Evolutionary conservation across 2,113 vertebrate genomes (phyloP).

Genomic region (Romanogobio albipinnatus): DNA sequence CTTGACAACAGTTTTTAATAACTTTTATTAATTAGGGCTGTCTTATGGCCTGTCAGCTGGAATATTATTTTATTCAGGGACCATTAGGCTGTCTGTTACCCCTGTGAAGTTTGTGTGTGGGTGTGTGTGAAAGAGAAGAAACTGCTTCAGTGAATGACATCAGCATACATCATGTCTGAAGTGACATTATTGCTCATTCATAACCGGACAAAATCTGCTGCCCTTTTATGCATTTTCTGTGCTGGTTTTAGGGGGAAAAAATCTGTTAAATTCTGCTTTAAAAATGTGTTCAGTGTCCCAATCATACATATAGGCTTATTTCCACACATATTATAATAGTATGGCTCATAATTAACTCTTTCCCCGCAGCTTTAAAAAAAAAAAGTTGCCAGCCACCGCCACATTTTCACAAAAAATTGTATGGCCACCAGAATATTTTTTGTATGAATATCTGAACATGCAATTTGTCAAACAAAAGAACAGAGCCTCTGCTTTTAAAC

Average conservation of each 20-base stretch:
- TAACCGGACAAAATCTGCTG: background rate
- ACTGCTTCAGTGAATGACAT: constrained; percentile 32
- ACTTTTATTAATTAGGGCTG: constrained; percentile 71
- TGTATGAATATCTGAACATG: no score
- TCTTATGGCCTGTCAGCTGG: constrained; percentile 60
- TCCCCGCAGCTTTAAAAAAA: no score
- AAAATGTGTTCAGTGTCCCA: background rate
- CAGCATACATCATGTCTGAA: constrained; percentile 23
- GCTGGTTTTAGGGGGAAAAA: background rate
- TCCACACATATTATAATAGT: background rate
- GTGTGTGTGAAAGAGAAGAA: background rate
- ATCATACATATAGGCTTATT: background rate
- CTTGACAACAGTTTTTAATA: constrained; percentile 62
- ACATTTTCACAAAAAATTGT: no score
- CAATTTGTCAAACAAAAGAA: no score
- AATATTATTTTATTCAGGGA: constrained; percentile 72
- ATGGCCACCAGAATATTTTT: no score
- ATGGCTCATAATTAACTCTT: constrained; percentile 35
- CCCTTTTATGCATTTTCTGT: background rate
- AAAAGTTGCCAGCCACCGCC: no score
- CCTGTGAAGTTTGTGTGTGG: constrained; percentile 24
- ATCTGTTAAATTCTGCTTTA: background rate
- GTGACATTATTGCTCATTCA: constrained; percentile 22
- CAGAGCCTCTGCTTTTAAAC: no score
- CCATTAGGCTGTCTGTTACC: constrained; percentile 64